Evolutionary conservation across 2,113 vertebrate genomes (phyloP).

Genomic region (Triplophysa rosa): DNA sequence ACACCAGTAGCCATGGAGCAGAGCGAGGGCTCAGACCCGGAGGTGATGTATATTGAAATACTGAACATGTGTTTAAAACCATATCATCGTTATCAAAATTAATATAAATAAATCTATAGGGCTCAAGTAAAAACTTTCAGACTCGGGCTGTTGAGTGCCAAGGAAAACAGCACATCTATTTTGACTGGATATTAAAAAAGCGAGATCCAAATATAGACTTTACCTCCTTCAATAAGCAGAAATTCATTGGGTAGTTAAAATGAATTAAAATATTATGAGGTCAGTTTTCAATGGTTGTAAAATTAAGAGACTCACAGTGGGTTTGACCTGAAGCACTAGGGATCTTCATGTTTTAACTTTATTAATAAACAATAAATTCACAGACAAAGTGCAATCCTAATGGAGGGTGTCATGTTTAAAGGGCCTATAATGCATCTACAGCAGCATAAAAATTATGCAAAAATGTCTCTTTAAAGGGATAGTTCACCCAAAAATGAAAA

Average conservation of each 20-base stretch:
- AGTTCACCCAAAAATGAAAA: too few relatives aligned
- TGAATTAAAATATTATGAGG: slow-evolving; percentile 24
- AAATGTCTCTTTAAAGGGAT: neutral
- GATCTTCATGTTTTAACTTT: neutral
- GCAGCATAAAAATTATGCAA: neutral
- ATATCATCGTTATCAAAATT: too few relatives aligned
- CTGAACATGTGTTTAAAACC: too few relatives aligned
- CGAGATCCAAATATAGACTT: neutral
- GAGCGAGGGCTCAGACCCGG: too few relatives aligned
- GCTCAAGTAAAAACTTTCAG: too few relatives aligned
- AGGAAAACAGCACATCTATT: slow-evolving; percentile 27
- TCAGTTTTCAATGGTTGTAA: slow-evolving; percentile 22
- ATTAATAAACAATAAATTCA: slow-evolving; percentile 21
- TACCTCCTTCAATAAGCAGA: too few relatives aligned
- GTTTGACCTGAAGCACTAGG: slow-evolving; percentile 7
- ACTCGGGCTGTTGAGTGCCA: too few relatives aligned
- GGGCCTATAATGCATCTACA: neutral
- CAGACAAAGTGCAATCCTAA: slow-evolving; percentile 5
- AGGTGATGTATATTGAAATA: too few relatives aligned
- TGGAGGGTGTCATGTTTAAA: neutral
- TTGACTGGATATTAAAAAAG: slow-evolving; percentile 2
- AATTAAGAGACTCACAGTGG: neutral
- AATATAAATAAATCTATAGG: too few relatives aligned
- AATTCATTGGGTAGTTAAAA: too few relatives aligned
- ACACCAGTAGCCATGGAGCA: too few relatives aligned